Percentiles rank a stretch among this genome's conserved stretches.
Conservation (phyloP, 2,888 invertebrate genomes). For the Ormia ochracea region DNA sequence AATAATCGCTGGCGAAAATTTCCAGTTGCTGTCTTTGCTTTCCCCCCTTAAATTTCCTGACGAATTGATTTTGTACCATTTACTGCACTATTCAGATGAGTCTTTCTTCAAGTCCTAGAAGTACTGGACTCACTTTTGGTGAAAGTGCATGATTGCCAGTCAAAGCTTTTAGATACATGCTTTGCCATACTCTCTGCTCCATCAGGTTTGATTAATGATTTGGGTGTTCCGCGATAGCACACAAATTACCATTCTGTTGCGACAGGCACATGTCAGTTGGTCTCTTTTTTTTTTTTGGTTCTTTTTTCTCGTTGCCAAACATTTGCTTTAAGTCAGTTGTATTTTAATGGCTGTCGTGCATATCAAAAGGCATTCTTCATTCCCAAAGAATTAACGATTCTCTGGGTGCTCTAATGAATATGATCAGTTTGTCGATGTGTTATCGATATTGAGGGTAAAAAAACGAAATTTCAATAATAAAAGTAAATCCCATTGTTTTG, state of each 20-base stretch:
- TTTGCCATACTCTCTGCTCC: constrained; percentile 48
- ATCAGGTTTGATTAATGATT: constrained; percentile 69
- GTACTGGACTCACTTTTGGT: constrained; percentile 39
- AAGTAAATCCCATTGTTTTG: too few relatives aligned
- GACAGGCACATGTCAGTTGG: constrained; percentile 71
- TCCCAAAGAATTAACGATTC: not conserved
- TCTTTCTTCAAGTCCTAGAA: not conserved
- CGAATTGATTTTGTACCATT: not conserved
- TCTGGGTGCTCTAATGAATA: not conserved
- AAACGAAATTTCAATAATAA: too few relatives aligned
- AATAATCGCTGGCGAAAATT: constrained; percentile 26
- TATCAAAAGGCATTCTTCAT: not conserved
- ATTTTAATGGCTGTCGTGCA: constrained; percentile 9
- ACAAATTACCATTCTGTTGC: constrained; percentile 70
- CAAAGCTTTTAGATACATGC: constrained; percentile 12
- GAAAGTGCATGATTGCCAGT: not conserved
- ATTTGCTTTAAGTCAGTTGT: constrained; percentile 19
- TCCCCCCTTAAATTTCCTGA: not conserved
- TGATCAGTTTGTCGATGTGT: not conserved
- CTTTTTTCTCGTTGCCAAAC: constrained; percentile 5
- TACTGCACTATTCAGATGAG: not conserved
- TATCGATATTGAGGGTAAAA: not conserved
- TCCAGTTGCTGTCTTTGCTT: constrained; percentile 14
- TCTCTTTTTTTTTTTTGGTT: constrained; percentile 33
- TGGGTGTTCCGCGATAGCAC: constrained; percentile 67